Base-by-base conservation (phyloP, 2,797 vertebrate genomes). In the Argentina silus region DNA sequence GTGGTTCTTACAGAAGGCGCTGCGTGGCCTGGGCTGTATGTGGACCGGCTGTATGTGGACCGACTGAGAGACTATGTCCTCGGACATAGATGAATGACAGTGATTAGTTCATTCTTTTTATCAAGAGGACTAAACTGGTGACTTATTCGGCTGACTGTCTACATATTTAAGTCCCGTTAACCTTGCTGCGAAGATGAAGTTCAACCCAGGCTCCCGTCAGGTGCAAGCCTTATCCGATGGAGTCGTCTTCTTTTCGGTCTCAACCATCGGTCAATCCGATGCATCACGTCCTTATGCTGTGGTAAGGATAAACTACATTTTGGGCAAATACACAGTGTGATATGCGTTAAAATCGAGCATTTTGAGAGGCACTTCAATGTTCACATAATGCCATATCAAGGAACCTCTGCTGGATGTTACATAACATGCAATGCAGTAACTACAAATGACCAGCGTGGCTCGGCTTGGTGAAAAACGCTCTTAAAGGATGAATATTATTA, bases 241-340 rank as follows among this genome's bases (percentile, higher is more conserved):
- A 93, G 85, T 78, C 80, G 78, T 71, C 81, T 78, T 70, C 74
- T 44, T 85, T 85, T 80, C 90, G 75, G 79, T 83, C 88, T 70
- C 67, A 68, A 45, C 69, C 79, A 72, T 82, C 91, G 81, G 83
- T 83, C 91, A 86, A 42, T 81, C 88, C 90, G 86, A 86, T 91
- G 92, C 92, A 90, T 78, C 90, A 88, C 90, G 93, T 94, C 89
- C 89, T 89, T 82, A 82, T 90, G 87, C 88, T 93, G 91, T 87
- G 94, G 94, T 95, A 94, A 93, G 91, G 42, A 19, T 66, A 67
- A 15, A 44, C 14, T 15, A 23, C 47, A 53, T 19, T 6, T 65
- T 43, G 21, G 59, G 19, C 9, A 14, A 15, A 48, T 27, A 43
- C 50, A 19, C 19, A 43, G 57, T 53, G 21, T 67, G 65, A 64